A percentile compares a stretch with the other conserved stretches of the same genome.
Evolutionary conservation across 1,140 invertebrate genomes (phyloP).

Genomic region (Gryon sp.): DNA sequence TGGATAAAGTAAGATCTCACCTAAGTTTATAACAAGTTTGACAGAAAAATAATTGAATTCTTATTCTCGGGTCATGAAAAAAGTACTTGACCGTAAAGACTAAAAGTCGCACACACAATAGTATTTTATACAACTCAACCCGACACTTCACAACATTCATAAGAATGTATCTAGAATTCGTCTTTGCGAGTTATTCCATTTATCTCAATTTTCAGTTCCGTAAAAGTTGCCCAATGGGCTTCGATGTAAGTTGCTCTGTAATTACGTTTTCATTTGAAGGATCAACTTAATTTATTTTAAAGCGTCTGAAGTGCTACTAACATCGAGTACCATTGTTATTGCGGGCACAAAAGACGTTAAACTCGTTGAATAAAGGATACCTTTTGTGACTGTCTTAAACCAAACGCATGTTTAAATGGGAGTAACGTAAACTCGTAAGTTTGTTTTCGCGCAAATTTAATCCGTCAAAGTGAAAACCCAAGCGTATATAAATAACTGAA

Average conservation of each 20-base stretch:
- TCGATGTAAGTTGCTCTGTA: not conserved
- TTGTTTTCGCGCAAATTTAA: constrained; percentile 11
- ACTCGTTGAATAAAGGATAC: constrained; percentile 15
- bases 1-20: no score
- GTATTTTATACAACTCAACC: no score
- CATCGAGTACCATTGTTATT: constrained; percentile 4
- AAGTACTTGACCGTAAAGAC: no score
- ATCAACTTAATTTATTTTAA: constrained; percentile 25
- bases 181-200: no score
- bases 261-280: constrained; percentile 25
- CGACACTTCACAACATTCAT: no score
- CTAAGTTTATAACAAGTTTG: no score
- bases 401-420: not conserved
- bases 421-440: not conserved
- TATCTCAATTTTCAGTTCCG: not conserved
- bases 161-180: no score
- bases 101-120: no score
- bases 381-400: constrained; percentile 19
- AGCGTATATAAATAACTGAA: not conserved
- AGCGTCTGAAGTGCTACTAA: constrained; percentile 3
- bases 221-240: no score
- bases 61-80: no score
- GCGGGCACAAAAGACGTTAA: constrained; percentile 25
- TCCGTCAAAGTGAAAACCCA: constrained; percentile 8
- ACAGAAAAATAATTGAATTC: no score